Conservation (phyloP, 2,113 vertebrate species). For the Festucalex cinctus region DNA sequence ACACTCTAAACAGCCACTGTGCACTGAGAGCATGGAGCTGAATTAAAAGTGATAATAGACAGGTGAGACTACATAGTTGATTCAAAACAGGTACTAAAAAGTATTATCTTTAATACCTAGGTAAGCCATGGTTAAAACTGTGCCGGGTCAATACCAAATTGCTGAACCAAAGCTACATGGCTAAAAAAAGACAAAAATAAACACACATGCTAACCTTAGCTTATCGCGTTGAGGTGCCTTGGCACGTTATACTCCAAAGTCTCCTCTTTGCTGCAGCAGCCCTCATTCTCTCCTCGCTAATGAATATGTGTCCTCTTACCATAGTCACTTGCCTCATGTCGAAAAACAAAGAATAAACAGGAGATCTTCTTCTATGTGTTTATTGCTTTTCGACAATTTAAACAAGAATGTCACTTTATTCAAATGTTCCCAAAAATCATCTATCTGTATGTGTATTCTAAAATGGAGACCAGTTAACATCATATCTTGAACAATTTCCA, state of each 20-base stretch:
- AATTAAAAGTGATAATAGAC: background rate
- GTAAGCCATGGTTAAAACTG: background rate
- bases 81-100: background rate
- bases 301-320: background rate
- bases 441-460: background rate
- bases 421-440: no score
- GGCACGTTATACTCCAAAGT: background rate
- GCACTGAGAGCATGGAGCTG: background rate
- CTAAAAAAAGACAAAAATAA: background rate
- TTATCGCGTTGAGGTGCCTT: background rate
- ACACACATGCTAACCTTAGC: background rate
- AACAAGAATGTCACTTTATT: no score
- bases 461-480: background rate
- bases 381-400: no score
- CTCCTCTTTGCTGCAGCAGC: background rate
- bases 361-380: background rate
- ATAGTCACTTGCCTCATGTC: background rate
- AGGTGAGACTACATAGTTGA: background rate
- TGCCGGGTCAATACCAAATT: background rate
- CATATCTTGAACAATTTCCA: background rate
- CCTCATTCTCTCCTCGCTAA: background rate
- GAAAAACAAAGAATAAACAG: background rate
- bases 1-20: background rate
- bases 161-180: background rate
- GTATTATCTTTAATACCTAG: background rate